Percentiles rank a stretch among this genome's conserved stretches.
Conservation (phyloP, 1,140 invertebrate genomes). For the Leptinotarsa undecemlineata region DNA sequence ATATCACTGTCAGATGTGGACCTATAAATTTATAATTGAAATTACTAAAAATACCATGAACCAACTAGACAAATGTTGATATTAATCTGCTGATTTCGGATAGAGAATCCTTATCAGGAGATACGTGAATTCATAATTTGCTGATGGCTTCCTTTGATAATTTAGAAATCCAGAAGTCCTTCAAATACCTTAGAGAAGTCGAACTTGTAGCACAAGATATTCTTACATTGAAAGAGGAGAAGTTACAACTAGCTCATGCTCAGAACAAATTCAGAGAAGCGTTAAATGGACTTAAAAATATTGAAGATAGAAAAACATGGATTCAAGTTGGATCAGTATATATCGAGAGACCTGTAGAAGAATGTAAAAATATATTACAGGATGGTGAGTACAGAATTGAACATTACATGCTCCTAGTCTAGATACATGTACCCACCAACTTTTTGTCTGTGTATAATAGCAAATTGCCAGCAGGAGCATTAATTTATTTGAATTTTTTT, state of each 20-base stretch:
- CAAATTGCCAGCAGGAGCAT: background rate
- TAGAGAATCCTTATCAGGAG: too few species aligned
- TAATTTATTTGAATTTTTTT: slow-evolving; percentile 9
- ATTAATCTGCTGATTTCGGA: too few species aligned
- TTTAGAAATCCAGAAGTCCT: slow-evolving; percentile 45
- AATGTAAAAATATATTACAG: slow-evolving; percentile 43
- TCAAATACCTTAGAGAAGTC: slow-evolving; percentile 48
- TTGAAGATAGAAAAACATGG: slow-evolving; percentile 43
- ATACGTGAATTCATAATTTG: too few species aligned
- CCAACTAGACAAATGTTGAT: too few species aligned
- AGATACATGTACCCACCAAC: too few species aligned
- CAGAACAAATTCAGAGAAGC: slow-evolving; percentile 51
- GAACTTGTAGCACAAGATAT: slow-evolving; percentile 50
- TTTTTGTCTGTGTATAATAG: background rate
- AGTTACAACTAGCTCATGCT: slow-evolving; percentile 47
- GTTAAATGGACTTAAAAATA: slow-evolving; percentile 42
- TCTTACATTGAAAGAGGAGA: slow-evolving; percentile 49
- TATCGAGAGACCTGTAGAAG: slow-evolving; percentile 43
- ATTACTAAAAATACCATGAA: too few species aligned
- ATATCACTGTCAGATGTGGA: too few species aligned
- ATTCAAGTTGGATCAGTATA: slow-evolving; percentile 46
- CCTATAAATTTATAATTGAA: too few species aligned
- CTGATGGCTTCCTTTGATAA: slow-evolving; percentile 36
- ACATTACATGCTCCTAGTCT: too few species aligned
- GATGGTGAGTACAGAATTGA: slow-evolving; percentile 33